Base-by-base conservation (phyloP, 2,888 invertebrate species). In the Trichacis sp. region DNA sequence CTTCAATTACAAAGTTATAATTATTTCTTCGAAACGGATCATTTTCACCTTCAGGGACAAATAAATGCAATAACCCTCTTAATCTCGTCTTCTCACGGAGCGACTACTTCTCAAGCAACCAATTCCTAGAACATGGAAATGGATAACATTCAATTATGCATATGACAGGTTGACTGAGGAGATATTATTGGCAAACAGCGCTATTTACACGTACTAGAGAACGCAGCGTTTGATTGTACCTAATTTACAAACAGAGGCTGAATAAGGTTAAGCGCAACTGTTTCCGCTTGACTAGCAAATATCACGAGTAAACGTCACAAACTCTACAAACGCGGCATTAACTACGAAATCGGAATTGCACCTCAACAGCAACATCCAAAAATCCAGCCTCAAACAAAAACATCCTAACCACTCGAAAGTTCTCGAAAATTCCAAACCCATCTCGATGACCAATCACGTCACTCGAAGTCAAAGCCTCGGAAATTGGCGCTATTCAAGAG, bases 171-270 rank as follows among this genome's bases (percentile, higher is more conserved):
- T 30, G 15, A 36, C 52, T 30, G 33, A 58, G 52, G 40, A 52
- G 42, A 46, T 47, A 58, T 58, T 47, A 58, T 58, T 52, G 52
- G 40, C 50, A 58, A 58, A 47, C 58, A 58, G 45, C 51, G 50
- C 49, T 42, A 58, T 47, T 42, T 45, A 47, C 20, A 33, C 47
- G 29, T 52, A 47, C 51, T 33, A 6, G 33, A 6, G 33, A 33
- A 33, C n/a, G 48, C 47, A 52, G 52, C 59, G 52, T 52, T 59
- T 48, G 47, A 59, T 59, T 59, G 15, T 47, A 20, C 42, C 47
- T 48, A 52, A 47, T 59, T 52, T 15, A 33, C 52, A 40, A 52
- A 52, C 52, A 47, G 8, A n/a, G 33, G n/a, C 33, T 33, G 33
- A 33, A 33, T 33, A 33, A 33, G 33, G 33, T 33, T 33, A 33